Evolutionary conservation across 2,888 invertebrate species (phyloP).

Genomic region (Acrocyrtus sp.): DNA sequence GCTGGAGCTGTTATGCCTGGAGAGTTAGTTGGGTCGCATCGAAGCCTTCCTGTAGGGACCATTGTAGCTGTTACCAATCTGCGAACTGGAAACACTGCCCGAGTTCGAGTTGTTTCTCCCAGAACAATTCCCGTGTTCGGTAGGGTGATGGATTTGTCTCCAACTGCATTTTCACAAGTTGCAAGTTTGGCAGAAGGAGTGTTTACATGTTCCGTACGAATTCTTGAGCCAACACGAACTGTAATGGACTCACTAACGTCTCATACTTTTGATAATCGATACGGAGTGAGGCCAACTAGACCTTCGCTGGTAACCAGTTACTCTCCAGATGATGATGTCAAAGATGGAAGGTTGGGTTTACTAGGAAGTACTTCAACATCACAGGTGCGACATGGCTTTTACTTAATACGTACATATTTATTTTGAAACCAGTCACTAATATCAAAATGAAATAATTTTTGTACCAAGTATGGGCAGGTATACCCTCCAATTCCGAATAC

Average conservation of each 20-base stretch:
- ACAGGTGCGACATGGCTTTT: too few species aligned
- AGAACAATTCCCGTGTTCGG: conserved; percentile 35
- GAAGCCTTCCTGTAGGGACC: conserved; percentile 44
- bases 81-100: conserved; percentile 33
- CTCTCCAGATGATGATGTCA: too few species aligned
- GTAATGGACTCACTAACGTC: neutral
- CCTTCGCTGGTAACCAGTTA: neutral
- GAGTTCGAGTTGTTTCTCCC: conserved; percentile 47
- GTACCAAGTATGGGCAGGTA: neutral
- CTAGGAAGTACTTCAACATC: too few species aligned
- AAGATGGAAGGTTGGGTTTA: too few species aligned
- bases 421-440: neutral
- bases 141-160: conserved; percentile 50
- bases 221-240: conserved; percentile 16
- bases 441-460: neutral
- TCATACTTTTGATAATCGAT: conserved; percentile 9
- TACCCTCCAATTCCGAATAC: neutral
- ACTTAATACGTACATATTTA: neutral
- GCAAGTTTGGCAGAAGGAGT: conserved; percentile 45
- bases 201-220: conserved; percentile 35
- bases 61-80: conserved; percentile 38
- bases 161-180: conserved; percentile 48
- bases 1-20: neutral
- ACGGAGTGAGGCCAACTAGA: neutral
- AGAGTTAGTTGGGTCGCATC: conserved; percentile 44